Evolutionary conservation across 2,888 invertebrate species (phyloP).

Genomic region (Lacanobia oleracea): DNA sequence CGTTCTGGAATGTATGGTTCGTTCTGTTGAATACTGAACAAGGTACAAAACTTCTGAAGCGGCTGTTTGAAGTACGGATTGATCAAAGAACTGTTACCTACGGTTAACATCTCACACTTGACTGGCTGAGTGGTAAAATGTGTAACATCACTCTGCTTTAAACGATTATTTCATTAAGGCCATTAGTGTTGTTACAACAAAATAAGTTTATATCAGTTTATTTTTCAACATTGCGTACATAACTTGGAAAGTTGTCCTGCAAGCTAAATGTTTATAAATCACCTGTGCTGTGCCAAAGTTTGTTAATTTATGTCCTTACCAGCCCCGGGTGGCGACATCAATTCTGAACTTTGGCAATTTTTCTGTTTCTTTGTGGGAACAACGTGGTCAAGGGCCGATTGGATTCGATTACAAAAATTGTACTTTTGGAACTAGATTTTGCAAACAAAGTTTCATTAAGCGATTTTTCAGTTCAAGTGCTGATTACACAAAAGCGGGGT

Average conservation of each 20-base stretch:
- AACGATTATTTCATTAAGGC: constrained; percentile 15
- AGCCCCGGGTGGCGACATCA: constrained; percentile 50
- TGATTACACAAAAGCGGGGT: not conserved
- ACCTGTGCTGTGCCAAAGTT: constrained; percentile 70
- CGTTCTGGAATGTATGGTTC: constrained; percentile 30
- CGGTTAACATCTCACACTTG: constrained; percentile 13
- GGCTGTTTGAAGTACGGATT: constrained; percentile 30
- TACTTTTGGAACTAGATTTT: constrained; percentile 9
- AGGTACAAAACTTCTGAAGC: constrained; percentile 42
- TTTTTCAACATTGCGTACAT: constrained; percentile 20
- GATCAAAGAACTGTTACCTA: constrained; percentile 49
- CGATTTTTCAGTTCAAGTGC: constrained; percentile 15
- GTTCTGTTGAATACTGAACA: constrained; percentile 36
- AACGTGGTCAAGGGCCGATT: constrained; percentile 24
- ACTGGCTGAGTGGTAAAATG: constrained; percentile 15
- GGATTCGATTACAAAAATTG: constrained; percentile 17
- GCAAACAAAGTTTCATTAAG: constrained; percentile 13
- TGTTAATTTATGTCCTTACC: constrained; percentile 72
- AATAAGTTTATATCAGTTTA: constrained; percentile 3
- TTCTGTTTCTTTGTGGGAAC: constrained; percentile 38
- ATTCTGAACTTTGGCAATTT: constrained; percentile 59
- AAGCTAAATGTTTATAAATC: constrained; percentile 55
- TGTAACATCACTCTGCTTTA: not conserved
- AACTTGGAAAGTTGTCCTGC: constrained; percentile 42
- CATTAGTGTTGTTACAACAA: constrained; percentile 7